Evolutionary conservation across 2,113 vertebrate species (phyloP).

Genomic region (Neolamprologus kungweensis): DNA sequence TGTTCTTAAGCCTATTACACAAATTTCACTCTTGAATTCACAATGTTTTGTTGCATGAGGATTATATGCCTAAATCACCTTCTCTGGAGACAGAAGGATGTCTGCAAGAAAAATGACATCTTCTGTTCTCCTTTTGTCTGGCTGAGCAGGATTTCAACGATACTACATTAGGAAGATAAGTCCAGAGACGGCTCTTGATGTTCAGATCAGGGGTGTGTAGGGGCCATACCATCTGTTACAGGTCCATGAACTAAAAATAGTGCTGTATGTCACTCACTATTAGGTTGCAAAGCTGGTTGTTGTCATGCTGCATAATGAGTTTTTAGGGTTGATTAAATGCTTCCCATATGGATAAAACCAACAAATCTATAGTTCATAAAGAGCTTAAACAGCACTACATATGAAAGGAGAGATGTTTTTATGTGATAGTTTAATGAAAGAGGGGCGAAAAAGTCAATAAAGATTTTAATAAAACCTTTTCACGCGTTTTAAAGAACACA

Average conservation of each 20-base stretch:
- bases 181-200: fast-evolving
- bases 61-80: background rate
- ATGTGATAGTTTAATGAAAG: background rate
- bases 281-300: background rate
- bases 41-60: background rate
- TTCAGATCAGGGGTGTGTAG: background rate
- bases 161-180: background rate
- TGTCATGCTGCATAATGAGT: background rate
- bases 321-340: background rate
- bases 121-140: background rate
- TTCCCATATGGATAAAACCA: background rate
- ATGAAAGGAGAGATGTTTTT: background rate
- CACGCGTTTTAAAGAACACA: background rate
- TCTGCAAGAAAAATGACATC: background rate
- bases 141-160: background rate
- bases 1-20: background rate
- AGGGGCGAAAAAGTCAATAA: background rate
- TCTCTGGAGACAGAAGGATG: background rate
- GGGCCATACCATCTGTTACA: background rate
- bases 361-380: background rate
- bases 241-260: background rate
- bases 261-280: background rate
- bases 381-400: background rate
- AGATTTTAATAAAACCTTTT: background rate
- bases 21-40: background rate